Evolutionary conservation across 2,113 vertebrate genomes (phyloP), one percentile per base, ranked within the genome.

Genomic region (Nothocercus nigrocapillus): DNA sequence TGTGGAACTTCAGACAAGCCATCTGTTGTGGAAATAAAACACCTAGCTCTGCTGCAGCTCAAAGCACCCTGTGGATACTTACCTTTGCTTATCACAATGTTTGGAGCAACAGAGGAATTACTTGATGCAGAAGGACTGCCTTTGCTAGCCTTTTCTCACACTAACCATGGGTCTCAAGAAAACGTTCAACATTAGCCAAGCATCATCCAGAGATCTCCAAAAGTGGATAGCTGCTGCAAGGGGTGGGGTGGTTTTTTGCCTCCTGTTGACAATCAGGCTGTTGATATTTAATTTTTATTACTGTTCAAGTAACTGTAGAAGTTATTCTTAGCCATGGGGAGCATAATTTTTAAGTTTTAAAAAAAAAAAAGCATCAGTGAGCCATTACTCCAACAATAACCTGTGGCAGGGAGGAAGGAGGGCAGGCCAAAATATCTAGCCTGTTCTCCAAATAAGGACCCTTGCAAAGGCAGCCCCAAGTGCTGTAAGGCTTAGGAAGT

Each of bases 401-500:
- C 90, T 89, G 80, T 82, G 79, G 32, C 61, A 82, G 91, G 36
- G 93, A 95, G 94, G 93, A 96, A 96, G 89, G 79, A 94, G 89
- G 53, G 76, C 75, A 74, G 77, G 80, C 94, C 90, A 96, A 97
- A 93, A 85, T 69, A 95, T 94, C 85, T 93, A 81, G 17, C 72
- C 72, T 93, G 94, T 94, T 96, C 91, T 84, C 96, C 95, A 94
- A 96, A 96, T 95, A 97, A 96, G 84, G 93, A 36, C 74, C 93
- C 90, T 93, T 89, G 67, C n/a, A 53, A 88, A 84, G 85, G 90
- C 7, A 16, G 67, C 73, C 2, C 80, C 7, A 32, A 66, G 83
- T 2, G 4, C n/a, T 83, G 59, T 72, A 84, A 59, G 73, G 66
- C 30, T 96, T 95, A 73, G 92, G 94, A 97, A 97, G 90, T 89